Percentiles rank a stretch among this genome's conserved stretches.
Evolutionary conservation across 1,140 invertebrate species (phyloP).

Genomic region (Diabrotica undecimpunctata): DNA sequence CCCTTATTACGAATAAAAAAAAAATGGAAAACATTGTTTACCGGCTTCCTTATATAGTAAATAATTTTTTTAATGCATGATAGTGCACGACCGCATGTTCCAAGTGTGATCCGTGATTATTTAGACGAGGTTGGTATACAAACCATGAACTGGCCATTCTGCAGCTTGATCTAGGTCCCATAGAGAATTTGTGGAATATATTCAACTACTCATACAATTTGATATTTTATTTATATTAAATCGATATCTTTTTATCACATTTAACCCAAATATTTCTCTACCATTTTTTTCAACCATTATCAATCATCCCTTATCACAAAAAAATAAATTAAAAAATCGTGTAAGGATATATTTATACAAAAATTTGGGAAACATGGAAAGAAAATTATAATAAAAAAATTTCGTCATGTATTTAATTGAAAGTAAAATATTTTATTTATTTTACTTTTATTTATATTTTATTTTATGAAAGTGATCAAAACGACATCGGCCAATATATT

Average conservation of each 20-base stretch:
- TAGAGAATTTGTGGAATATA: too few relatives aligned
- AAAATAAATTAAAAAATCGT: background rate
- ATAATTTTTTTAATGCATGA: too few relatives aligned
- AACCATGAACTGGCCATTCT: too few relatives aligned
- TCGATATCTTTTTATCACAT: background rate
- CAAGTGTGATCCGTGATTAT: too few relatives aligned
- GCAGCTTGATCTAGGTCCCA: too few relatives aligned
- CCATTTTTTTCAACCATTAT: background rate
- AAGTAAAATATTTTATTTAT: background rate
- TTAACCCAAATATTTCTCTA: background rate
- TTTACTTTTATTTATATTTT: background rate
- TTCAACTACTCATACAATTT: background rate
- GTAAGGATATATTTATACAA: background rate
- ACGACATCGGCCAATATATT: background rate
- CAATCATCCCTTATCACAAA: background rate
- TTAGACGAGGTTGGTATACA: too few relatives aligned
- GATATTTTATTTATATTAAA: background rate
- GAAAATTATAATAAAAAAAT: background rate
- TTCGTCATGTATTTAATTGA: background rate
- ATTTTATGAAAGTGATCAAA: background rate
- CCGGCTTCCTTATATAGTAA: too few relatives aligned
- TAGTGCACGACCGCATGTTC: too few relatives aligned
- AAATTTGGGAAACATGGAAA: background rate
- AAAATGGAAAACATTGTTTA: too few relatives aligned
- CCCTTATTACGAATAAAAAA: too few relatives aligned